A percentile compares a stretch with the other conserved stretches of the same genome.
Evolutionary conservation across 2,888 invertebrate genomes (phyloP).

Genomic region (Polydrusus tereticollis): DNA sequence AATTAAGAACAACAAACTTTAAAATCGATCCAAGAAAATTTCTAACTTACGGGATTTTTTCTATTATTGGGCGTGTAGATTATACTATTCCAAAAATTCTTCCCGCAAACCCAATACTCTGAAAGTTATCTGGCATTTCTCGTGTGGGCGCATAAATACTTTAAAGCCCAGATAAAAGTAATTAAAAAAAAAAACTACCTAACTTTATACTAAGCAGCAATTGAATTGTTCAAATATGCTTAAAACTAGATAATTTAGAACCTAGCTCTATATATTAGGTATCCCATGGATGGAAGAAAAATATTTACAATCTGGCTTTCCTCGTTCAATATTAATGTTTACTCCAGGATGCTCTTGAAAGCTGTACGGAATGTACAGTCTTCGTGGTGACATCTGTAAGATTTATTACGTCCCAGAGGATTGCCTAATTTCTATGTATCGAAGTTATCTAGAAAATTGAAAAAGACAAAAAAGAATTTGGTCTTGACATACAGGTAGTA

Average conservation of each 20-base stretch:
- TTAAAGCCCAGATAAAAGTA: no score
- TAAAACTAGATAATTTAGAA: background rate
- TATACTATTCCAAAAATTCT: background rate
- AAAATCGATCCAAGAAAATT: background rate
- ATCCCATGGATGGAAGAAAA: constrained; percentile 22
- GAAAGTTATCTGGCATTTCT: background rate
- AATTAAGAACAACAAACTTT: background rate
- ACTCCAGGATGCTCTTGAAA: constrained; percentile 28
- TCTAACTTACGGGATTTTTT: background rate
- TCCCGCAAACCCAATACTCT: background rate
- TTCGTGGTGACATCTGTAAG: constrained; percentile 36
- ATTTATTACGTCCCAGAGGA: constrained; percentile 43
- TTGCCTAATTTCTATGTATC: constrained; percentile 41
- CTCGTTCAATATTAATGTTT: constrained; percentile 43
- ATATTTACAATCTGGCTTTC: constrained; percentile 33
- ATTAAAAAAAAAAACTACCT: no score
- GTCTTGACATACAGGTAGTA: background rate
- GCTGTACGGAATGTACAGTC: constrained; percentile 43
- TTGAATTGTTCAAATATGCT: no score
- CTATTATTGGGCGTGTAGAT: background rate
- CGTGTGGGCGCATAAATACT: background rate
- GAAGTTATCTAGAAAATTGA: constrained; percentile 33
- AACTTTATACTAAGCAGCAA: no score
- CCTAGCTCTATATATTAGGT: constrained; percentile 16
- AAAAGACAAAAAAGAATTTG: constrained; percentile 18